Conservation (phyloP, 2,888 invertebrate genomes). For the Machimus rusticus region DNA sequence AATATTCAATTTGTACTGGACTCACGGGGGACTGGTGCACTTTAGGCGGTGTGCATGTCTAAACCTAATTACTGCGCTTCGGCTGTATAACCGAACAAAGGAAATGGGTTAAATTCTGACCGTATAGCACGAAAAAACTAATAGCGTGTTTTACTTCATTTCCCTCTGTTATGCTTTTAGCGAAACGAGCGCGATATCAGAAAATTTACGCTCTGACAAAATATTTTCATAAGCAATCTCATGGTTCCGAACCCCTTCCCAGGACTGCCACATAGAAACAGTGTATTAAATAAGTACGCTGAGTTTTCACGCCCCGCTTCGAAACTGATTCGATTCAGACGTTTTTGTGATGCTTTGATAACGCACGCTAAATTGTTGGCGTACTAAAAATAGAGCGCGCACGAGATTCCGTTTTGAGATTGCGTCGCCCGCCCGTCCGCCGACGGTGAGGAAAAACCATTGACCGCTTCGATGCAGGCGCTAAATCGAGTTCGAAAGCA, state of each 20-base stretch:
- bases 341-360: conserved; percentile 22
- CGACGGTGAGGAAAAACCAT: not conserved
- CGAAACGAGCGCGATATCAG: not conserved
- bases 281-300: not conserved
- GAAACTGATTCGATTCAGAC: not conserved
- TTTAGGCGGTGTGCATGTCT: not conserved
- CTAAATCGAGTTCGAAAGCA: not conserved
- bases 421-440: not conserved
- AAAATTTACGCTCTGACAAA: not conserved
- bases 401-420: conserved; percentile 25
- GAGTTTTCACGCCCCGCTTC: not conserved
- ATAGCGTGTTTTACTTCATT: conserved; percentile 20
- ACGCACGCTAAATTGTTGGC: conserved; percentile 20
- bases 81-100: not conserved
- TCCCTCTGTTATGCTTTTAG: not conserved
- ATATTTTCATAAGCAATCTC: not conserved
- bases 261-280: not conserved
- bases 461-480: not conserved
- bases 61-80: not conserved
- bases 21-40: not conserved
- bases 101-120: not conserved
- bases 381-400: conserved; percentile 29
- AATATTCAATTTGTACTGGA: not conserved
- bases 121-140: not conserved
- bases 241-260: not conserved